These are phyloP conservation scores for Harpegnathos saltator DNA, from an alignment of 1,140 invertebrate genomes.

Conservation along the genomic window DNA sequence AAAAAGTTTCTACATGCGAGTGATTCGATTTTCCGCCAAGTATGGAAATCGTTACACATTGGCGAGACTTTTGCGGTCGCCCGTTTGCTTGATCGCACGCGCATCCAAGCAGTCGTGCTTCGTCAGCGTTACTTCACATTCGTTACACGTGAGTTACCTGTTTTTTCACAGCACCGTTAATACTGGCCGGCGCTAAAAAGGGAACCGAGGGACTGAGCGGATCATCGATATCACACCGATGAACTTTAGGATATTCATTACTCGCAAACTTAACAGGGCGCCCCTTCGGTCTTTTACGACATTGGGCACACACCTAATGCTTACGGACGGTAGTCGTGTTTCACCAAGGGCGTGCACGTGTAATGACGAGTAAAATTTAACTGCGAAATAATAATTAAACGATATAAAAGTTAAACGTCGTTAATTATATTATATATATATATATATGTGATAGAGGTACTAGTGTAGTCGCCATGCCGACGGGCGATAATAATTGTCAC, in stretches of 20 bases:
- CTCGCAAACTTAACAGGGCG: constrained; percentile 47
- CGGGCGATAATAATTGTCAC: constrained; percentile 65
- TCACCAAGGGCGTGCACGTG: constrained; percentile 32
- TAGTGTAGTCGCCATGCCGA: constrained; percentile 46
- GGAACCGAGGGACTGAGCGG: neutral
- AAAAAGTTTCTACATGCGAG: no score
- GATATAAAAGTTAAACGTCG: constrained; percentile 45
- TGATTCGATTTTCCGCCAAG: no score
- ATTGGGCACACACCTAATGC: neutral
- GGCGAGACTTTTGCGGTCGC: neutral
- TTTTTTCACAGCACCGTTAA: constrained; percentile 51
- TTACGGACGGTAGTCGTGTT: neutral
- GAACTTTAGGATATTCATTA: constrained; percentile 41
- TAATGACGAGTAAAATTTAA: constrained; percentile 68
- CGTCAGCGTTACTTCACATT: neutral
- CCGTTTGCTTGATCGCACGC: neutral
- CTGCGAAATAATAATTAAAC: constrained; percentile 71
- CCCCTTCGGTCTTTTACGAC: constrained; percentile 59
- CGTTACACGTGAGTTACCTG: constrained; percentile 40
- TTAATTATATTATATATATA: constrained; percentile 53
- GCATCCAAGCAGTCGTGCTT: neutral
- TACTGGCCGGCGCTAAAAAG: neutral
- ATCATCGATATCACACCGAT: constrained; percentile 45
- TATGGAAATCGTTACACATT: constrained; percentile 25
- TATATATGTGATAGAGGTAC: no score